phyloP scores from a whole-genome alignment of 2,888 invertebrate species.

The Sarcophaga carnaria region DNA sequence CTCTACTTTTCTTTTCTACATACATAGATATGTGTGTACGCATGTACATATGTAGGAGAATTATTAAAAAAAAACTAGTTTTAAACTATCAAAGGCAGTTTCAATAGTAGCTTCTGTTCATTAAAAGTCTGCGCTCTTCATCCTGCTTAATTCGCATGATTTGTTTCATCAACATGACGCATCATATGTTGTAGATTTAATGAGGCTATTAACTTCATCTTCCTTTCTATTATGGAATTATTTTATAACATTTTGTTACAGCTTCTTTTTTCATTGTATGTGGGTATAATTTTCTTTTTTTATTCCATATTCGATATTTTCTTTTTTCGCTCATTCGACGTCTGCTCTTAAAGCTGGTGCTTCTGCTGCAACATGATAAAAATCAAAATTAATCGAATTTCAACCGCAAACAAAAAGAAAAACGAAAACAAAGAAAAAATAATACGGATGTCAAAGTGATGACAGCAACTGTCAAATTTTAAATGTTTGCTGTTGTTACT shows the following conservation, averaged over 20 bases:
- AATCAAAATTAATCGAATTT: constrained; percentile 27
- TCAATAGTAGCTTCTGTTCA: no score
- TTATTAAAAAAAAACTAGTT: no score
- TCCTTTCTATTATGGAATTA: background rate
- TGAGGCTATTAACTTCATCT: background rate
- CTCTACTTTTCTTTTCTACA: no score
- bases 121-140: background rate
- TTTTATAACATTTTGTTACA: no score
- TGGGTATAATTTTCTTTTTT: background rate
- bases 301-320: background rate
- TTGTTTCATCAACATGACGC: background rate
- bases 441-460: constrained; percentile 25
- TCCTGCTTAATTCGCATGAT: background rate
- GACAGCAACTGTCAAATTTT: constrained; percentile 45
- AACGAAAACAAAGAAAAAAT: background rate
- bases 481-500: background rate
- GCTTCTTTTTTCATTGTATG: background rate
- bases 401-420: background rate
- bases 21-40: no score
- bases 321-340: background rate
- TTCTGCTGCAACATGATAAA: constrained; percentile 7
- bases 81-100: no score
- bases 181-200: background rate
- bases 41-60: no score
- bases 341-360: background rate